Evolutionary conservation across 2,888 invertebrate genomes (phyloP), one percentile per base, ranked within the genome.

Genomic region (Ctenicera cuprea): DNA sequence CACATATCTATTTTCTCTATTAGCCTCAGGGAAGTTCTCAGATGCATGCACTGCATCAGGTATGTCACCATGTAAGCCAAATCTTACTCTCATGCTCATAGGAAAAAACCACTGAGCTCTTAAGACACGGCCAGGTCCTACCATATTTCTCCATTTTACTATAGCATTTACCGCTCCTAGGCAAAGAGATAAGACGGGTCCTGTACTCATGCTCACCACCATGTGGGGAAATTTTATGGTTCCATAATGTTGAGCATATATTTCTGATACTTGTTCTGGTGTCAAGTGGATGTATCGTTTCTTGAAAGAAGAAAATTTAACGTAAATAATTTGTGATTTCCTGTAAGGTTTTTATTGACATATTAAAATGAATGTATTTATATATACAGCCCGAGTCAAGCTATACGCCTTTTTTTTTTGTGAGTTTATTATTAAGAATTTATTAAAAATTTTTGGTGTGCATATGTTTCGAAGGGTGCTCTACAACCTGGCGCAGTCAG

Each of bases 1-100:
- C 86, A 97, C 96, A 86, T 95, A 97, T 83, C 93, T 91, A 80
- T 97, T 95, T 87, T 97, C 97, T 75, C 92, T 89, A 63, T 92
- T 89, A 0, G 96, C 93, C 57, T 91, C 91, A 0, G 89, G 86
- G 14, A 89, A 86, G 80, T 89, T 90, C 75, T 90, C 91, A 77
- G 97, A 96, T 8, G 95, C 96, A 85, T 97, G 96, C 0, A 97
- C 85, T 0, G 90, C 94, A 84, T 96, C 95, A 74, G 91, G 90
- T 71, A 91, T 90, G 79, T 92, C 90, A 61, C 87, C 87, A 72
- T 88, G 87, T 3, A 90, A 88, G 0, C 95, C 96, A 86, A 92
- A 96, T 77, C 90, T 89, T 1, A 93, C 93, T 81, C 95, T 88
- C 41, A 94, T 86, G 78, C 92, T 92, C 73, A 91, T 90, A 0